Conservation (phyloP, 2,888 invertebrate genomes). For the Aquatica leii region DNA sequence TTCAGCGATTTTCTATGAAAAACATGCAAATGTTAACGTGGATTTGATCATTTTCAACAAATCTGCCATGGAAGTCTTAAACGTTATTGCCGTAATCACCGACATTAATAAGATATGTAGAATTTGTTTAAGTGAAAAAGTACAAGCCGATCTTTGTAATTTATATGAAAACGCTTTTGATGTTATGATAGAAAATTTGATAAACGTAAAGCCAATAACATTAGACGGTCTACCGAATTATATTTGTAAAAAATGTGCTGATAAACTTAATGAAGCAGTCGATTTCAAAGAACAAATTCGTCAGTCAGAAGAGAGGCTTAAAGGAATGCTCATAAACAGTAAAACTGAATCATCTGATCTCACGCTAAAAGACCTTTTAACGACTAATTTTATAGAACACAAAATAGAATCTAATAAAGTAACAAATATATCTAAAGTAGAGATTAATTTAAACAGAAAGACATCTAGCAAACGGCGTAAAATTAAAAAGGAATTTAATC, state of each 20-base stretch:
- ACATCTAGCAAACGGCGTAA: not conserved
- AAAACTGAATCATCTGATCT: constrained; percentile 10
- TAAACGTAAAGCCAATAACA: constrained; percentile 39
- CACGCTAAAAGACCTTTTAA: constrained; percentile 16
- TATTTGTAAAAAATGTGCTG: constrained; percentile 52
- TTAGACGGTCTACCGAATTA: constrained; percentile 53
- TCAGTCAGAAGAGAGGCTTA: constrained; percentile 50
- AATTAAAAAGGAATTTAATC: not conserved
- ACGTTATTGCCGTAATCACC: constrained; percentile 33
- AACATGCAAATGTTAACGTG: no score
- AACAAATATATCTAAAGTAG: no score
- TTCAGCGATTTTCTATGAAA: no score
- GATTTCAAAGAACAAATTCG: constrained; percentile 53
- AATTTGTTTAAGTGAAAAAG: constrained; percentile 53
- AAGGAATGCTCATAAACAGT: constrained; percentile 29
- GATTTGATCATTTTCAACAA: no score
- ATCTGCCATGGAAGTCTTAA: constrained; percentile 23
- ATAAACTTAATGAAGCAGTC: constrained; percentile 49
- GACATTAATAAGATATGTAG: constrained; percentile 53
- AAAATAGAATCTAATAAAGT: no score
- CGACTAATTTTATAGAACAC: no score
- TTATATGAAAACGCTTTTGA: constrained; percentile 49
- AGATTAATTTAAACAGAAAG: no score
- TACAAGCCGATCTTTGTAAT: constrained; percentile 48
- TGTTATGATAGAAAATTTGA: constrained; percentile 23